Base-by-base conservation (phyloP, 2,797 vertebrate species). In the Tolypeutes matacus region DNA sequence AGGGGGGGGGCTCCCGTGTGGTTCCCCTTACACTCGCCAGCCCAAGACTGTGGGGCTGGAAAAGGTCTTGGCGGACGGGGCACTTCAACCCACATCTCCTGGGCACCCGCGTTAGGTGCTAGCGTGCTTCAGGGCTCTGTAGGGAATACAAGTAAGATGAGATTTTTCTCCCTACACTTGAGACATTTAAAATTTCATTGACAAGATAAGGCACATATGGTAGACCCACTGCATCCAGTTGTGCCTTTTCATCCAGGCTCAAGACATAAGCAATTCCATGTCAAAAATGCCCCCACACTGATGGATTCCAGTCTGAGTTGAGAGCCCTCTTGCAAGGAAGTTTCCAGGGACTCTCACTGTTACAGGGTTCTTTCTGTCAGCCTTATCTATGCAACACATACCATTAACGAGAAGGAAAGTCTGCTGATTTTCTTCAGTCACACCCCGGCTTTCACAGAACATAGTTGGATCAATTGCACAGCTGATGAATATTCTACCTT, bases 231-330 rank as follows among this genome's bases (percentile, higher is more conserved):
- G 20, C 34, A 42, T 60, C 29, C 17, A 18, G 21, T 27, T 34
- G 77, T 34, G 4, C 9, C 3, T 1, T 14, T 31, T 39, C 5
- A 25, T 5, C 62, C 5, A 2, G 18, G 31, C 36, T 85, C 0
- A 14, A 67, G n/a, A 58, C n/a, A 10, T 17, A 11, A 81, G 34
- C 23, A 34, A 13, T 62, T 84, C 36, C 21, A n/a, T 18, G 17
- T 20, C 25, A 23, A 31, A 23, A 69, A 85, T 4, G 20, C 17
- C 11, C 39, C 5, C 18, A 14, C 12, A 9, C 2, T 0, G 5
- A 8, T 12, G 18, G n/a, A 58, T 18, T 27, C 18, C 51, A 77
- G 81, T 2, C 14, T 23, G n/a, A 8, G 12, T n/a, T 56, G 67
- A 27, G 49, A 8, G 7, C 14, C 25, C 25, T 31, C 27, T 42